A percentile compares a stretch with the other conserved stretches of the same genome.
phyloP scores from a whole-genome alignment of 2,888 invertebrate genomes.

The Microctonus brassicae region DNA sequence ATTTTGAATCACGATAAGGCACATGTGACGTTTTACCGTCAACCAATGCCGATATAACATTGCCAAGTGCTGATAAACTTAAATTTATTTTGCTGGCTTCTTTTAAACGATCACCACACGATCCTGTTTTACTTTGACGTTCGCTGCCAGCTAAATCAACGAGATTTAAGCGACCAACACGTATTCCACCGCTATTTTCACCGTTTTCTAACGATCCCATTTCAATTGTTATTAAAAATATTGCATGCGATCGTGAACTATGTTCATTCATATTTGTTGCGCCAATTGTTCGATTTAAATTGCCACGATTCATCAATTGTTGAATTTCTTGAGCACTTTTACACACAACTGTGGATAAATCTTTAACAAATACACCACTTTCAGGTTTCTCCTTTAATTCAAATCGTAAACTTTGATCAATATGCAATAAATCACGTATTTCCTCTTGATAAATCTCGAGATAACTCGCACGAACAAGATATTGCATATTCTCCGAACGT shows the following conservation, averaged over 20 bases:
- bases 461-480: conserved; percentile 95
- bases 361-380: conserved; percentile 94
- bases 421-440: conserved; percentile 78
- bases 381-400: conserved; percentile 84
- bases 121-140: conserved; percentile 95
- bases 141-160: conserved; percentile 99
- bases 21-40: conserved; percentile 94
- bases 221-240: conserved; percentile 98
- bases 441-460: conserved; percentile 97
- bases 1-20: conserved; percentile 97
- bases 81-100: conserved; percentile 98
- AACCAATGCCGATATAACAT: conserved; percentile 97
- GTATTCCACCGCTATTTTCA: conserved; percentile 63
- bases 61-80: conserved; percentile 96
- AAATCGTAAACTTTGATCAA: conserved; percentile 79
- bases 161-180: conserved; percentile 96
- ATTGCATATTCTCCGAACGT: conserved; percentile 92
- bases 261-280: conserved; percentile 99
- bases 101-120: conserved; percentile 91
- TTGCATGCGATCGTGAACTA: conserved; percentile 97
- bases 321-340: conserved; percentile 95
- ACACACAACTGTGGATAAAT: conserved; percentile 94
- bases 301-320: conserved; percentile 93
- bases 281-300: conserved; percentile 94
- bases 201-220: conserved; percentile 82